Evolutionary conservation across 2,888 invertebrate species (phyloP).

Genomic region (Melieria crassipennis): DNA sequence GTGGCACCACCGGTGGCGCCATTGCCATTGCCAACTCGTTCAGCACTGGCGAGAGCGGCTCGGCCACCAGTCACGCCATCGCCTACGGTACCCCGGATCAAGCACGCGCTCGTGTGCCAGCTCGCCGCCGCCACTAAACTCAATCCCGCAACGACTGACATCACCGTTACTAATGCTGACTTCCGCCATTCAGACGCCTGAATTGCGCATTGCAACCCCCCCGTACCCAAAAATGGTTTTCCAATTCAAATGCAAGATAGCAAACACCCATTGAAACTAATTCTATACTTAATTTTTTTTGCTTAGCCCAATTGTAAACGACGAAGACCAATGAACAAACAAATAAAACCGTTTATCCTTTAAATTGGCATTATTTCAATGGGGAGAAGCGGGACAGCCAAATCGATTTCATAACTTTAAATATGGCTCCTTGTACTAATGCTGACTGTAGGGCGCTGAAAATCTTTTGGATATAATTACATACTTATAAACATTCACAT

Average conservation of each 20-base stretch:
- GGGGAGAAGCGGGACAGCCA: too few species aligned
- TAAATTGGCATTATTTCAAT: conserved; percentile 12
- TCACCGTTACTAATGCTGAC: conserved; percentile 8
- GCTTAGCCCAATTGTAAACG: conserved; percentile 56
- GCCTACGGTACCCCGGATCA: conserved; percentile 65
- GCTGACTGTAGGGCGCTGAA: neutral
- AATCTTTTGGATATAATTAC: neutral
- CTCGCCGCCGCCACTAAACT: conserved; percentile 53
- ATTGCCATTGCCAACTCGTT: conserved; percentile 66
- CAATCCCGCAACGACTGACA: conserved; percentile 5
- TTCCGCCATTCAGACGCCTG: conserved; percentile 12
- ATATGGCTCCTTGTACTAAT: too few species aligned
- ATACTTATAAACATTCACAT: neutral
- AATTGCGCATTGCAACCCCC: neutral
- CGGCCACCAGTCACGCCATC: conserved; percentile 65
- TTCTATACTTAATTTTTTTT: conserved; percentile 15
- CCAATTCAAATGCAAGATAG: conserved; percentile 10
- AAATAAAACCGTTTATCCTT: conserved; percentile 45
- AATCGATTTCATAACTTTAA: too few species aligned
- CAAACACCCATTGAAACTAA: neutral
- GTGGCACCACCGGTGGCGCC: conserved; percentile 63
- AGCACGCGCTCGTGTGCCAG: conserved; percentile 54
- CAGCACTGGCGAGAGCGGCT: conserved; percentile 65
- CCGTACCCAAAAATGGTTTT: conserved; percentile 15
- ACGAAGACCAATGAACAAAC: conserved; percentile 38